These are phyloP conservation scores for Mesorhabditis belari DNA, from an alignment of 2,888 invertebrate genomes.

Conservation along the genomic window DNA sequence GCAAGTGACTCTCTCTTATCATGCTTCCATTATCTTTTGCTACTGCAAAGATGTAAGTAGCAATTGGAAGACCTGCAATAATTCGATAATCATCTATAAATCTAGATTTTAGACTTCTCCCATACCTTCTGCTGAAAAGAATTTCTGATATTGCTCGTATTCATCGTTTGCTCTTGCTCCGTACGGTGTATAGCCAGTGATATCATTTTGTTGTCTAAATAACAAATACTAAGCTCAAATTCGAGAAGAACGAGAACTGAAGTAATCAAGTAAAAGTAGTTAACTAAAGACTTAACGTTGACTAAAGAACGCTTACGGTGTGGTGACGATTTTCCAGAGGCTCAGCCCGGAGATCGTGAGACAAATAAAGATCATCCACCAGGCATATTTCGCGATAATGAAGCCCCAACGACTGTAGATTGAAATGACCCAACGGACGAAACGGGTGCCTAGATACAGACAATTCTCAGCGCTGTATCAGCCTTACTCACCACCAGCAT, in stretches of 20 bases:
- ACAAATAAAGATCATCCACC: constrained; percentile 44
- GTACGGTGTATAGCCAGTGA: constrained; percentile 40
- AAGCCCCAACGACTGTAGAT: constrained; percentile 47
- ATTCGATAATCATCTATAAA: background rate
- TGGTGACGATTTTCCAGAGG: constrained; percentile 36
- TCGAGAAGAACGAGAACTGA: background rate
- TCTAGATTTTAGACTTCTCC: background rate
- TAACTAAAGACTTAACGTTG: too few relatives aligned
- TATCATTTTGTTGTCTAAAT: constrained; percentile 35
- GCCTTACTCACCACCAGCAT: background rate
- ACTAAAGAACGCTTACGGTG: constrained; percentile 14
- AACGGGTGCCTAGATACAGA: constrained; percentile 32
- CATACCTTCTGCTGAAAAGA: constrained; percentile 16
- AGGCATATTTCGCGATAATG: constrained; percentile 43
- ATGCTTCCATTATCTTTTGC: constrained; percentile 15
- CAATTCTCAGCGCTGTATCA: background rate
- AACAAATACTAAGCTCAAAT: background rate
- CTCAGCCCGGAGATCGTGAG: constrained; percentile 33
- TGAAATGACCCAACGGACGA: constrained; percentile 48
- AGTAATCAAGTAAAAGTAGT: background rate
- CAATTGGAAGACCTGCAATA: constrained; percentile 20
- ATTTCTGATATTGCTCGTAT: constrained; percentile 25
- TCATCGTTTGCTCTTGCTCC: constrained; percentile 40
- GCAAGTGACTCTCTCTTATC: constrained; percentile 24
- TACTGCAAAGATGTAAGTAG: constrained; percentile 25